A percentile compares a stretch with the other conserved stretches of the same genome.
Conservation (phyloP, 2,888 invertebrate genomes). For the Podabrus alpinus region DNA sequence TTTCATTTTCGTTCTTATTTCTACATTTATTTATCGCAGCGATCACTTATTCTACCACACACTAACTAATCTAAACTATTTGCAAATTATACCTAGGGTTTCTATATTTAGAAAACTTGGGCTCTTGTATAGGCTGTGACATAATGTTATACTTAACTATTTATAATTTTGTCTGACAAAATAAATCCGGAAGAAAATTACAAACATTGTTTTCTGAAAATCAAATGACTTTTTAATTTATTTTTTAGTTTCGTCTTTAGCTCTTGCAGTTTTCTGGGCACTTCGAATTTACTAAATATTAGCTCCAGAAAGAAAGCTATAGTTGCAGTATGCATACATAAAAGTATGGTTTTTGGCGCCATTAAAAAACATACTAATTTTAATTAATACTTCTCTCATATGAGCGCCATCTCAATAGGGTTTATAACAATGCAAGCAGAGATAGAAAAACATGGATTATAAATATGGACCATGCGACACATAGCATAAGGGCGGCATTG, state of each 20-base stretch:
- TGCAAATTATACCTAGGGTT: neutral
- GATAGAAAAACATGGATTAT: too few species aligned
- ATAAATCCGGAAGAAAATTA: neutral
- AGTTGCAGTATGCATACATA: too few species aligned
- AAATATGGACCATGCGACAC: too few species aligned
- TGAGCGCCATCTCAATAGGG: too few species aligned
- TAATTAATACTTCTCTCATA: too few species aligned
- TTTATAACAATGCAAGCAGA: too few species aligned
- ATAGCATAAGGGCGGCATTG: too few species aligned
- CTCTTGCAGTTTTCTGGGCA: neutral
- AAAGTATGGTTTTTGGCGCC: too few species aligned
- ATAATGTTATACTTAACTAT: neutral
- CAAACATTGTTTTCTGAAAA: neutral
- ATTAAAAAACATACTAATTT: too few species aligned
- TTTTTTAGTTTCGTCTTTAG: neutral
- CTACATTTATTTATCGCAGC: neutral
- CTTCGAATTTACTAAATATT: neutral
- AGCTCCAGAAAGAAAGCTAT: constrained; percentile 29
- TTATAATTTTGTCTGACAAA: neutral
- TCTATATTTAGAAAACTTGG: neutral
- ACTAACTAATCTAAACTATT: neutral
- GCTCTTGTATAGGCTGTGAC: neutral
- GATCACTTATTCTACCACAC: neutral
- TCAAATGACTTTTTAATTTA: neutral
- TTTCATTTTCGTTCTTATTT: neutral